A percentile compares a stretch with the other conserved stretches of the same genome.
These are phyloP conservation scores for Diplodus puntazzo DNA, from an alignment of 2,797 vertebrate genomes.

Conservation along the genomic window DNA sequence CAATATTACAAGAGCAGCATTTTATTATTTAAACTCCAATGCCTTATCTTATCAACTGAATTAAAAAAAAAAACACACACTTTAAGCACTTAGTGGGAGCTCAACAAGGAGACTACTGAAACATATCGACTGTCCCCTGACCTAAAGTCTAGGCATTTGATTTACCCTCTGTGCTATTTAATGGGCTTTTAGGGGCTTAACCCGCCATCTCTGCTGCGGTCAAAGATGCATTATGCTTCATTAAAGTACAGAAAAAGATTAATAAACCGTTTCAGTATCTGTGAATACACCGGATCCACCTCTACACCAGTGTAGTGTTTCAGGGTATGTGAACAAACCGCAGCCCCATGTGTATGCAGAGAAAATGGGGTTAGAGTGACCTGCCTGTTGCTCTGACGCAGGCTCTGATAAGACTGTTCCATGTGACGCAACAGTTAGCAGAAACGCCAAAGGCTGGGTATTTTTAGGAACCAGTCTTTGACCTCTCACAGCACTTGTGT, in stretches of 20 bases:
- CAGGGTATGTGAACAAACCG: constrained; percentile 33
- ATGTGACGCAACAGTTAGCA: constrained; percentile 76
- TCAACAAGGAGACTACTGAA: constrained; percentile 53
- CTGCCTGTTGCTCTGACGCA: constrained; percentile 77
- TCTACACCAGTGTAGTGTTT: constrained; percentile 31
- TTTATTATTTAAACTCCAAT: constrained; percentile 37
- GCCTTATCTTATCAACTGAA: constrained; percentile 60
- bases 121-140: constrained; percentile 43
- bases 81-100: constrained; percentile 36
- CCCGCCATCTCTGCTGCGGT: constrained; percentile 25
- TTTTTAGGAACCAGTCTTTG: constrained; percentile 81
- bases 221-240: constrained; percentile 42
- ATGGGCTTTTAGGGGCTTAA: constrained; percentile 52
- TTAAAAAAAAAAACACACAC: constrained; percentile 50
- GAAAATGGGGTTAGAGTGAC: constrained; percentile 60
- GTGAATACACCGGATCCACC: constrained; percentile 20
- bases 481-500: constrained; percentile 74
- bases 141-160: constrained; percentile 31
- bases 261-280: constrained; percentile 14
- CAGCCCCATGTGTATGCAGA: constrained; percentile 50
- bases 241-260: constrained; percentile 23
- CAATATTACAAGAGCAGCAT: constrained; percentile 14
- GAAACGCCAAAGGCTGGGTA: constrained; percentile 71
- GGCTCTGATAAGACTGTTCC: constrained; percentile 77
- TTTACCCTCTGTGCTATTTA: constrained; percentile 41